Percentiles rank a stretch among this genome's conserved stretches.
Conservation (phyloP, 2,797 vertebrate species). For the Numenius phaeopus region DNA sequence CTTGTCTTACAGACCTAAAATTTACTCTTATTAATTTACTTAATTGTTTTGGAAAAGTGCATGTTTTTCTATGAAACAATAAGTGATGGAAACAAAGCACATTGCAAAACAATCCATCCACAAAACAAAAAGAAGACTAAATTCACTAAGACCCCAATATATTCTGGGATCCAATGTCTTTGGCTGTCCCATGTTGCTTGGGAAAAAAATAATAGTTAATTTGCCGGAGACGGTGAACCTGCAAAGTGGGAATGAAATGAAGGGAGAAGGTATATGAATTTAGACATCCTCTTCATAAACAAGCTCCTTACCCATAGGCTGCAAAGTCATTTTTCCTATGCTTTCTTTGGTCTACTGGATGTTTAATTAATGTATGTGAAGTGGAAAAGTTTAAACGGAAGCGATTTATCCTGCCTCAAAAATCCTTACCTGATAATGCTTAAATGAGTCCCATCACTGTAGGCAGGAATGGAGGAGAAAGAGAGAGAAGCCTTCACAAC, state of each 20-base stretch:
- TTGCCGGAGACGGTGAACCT: background rate
- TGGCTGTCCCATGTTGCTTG: background rate
- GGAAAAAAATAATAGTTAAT: background rate
- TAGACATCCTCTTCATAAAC: background rate
- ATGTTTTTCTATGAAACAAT: background rate
- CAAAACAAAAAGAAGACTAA: background rate
- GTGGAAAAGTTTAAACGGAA: background rate
- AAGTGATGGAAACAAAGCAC: background rate
- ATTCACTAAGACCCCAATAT: background rate
- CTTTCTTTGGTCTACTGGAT: background rate
- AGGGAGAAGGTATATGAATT: background rate
- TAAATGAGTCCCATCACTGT: background rate
- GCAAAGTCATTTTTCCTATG: background rate
- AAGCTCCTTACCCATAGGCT: background rate
- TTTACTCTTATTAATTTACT: background rate
- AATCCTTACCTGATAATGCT: background rate
- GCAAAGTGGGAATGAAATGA: background rate
- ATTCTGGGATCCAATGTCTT: background rate
- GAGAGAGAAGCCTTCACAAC: rapidly evolving
- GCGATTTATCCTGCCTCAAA: background rate
- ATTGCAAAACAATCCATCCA: background rate
- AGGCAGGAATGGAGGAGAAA: background rate
- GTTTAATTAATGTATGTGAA: background rate
- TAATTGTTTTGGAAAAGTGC: background rate
- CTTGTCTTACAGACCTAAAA: background rate